A percentile compares a stretch with the other conserved stretches of the same genome.
Evolutionary conservation across 2,113 vertebrate species (phyloP).

Genomic region (Circaetus cinerascens): DNA sequence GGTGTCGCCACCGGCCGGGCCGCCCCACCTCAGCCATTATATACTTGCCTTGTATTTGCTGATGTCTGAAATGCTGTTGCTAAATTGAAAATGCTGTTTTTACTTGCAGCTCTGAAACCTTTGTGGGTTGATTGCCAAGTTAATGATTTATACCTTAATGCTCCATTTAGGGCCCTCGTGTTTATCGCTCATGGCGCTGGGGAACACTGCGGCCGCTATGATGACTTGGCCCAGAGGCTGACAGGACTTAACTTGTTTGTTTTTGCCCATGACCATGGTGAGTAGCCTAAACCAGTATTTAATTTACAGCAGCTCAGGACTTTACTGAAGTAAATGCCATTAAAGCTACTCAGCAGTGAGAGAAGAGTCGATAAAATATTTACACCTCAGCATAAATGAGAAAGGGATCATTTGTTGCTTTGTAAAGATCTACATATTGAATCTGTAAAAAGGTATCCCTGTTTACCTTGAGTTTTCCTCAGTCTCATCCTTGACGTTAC

Average conservation of each 20-base stretch:
- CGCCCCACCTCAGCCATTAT: background rate
- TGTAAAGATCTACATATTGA: background rate
- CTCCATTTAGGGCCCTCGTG: constrained; percentile 83
- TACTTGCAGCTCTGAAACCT: background rate
- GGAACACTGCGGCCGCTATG: constrained; percentile 91
- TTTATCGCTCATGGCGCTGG: constrained; percentile 89
- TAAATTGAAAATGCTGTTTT: background rate
- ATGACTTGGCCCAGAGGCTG: constrained; percentile 86
- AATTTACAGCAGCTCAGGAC: constrained; percentile 1
- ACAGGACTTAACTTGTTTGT: constrained; percentile 82
- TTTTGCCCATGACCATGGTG: constrained; percentile 94
- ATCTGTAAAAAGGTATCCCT: background rate
- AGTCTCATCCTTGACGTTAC: background rate
- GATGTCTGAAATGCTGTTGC: background rate
- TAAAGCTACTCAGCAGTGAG: background rate
- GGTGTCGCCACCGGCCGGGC: no score
- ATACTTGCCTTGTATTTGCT: background rate
- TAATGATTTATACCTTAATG: constrained; percentile 28
- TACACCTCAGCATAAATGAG: background rate
- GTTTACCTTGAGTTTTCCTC: background rate
- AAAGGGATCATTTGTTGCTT: background rate
- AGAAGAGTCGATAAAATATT: constrained; percentile 14
- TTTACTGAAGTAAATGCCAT: background rate
- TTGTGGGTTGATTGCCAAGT: background rate
- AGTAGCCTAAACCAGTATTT: constrained; percentile 61